Percentiles rank a stretch among this genome's conserved stretches.
phyloP scores from a whole-genome alignment of 2,888 invertebrate genomes.

The Dascillus cervinus region DNA sequence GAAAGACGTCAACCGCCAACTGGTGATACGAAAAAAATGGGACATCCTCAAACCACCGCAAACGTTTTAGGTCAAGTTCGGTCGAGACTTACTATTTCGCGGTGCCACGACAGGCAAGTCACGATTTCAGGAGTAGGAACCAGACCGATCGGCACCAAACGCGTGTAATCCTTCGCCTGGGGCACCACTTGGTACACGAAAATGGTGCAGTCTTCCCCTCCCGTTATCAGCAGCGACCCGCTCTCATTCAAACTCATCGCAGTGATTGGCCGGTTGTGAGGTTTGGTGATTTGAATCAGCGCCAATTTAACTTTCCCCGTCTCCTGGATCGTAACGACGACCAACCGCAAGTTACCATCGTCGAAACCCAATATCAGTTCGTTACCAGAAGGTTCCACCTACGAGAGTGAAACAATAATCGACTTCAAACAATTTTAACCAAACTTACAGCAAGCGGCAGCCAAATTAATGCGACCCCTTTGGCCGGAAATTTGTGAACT shows the following conservation, averaged over 20 bases:
- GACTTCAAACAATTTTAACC: not conserved
- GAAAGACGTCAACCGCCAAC: no score
- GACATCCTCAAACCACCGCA: not conserved
- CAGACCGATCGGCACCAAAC: constrained; percentile 59
- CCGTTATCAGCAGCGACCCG: constrained; percentile 55
- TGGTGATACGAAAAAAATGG: no score
- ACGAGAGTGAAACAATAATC: constrained; percentile 10
- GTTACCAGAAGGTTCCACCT: constrained; percentile 58
- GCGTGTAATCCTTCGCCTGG: constrained; percentile 35
- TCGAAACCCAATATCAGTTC: constrained; percentile 61
- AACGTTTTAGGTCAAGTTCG: not conserved
- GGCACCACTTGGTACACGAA: constrained; percentile 53
- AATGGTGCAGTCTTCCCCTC: constrained; percentile 59
- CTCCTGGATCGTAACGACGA: constrained; percentile 26
- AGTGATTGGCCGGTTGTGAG: constrained; percentile 57
- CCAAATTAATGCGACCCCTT: constrained; percentile 59
- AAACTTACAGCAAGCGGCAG: constrained; percentile 55
- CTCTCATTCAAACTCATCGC: constrained; percentile 52
- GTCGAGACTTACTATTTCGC: constrained; percentile 44
- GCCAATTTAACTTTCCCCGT: not conserved
- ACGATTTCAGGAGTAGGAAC: constrained; percentile 55
- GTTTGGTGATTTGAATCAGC: constrained; percentile 46
- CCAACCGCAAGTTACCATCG: constrained; percentile 65
- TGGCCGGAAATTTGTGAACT: constrained; percentile 51
- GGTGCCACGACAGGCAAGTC: constrained; percentile 62